Evolutionary conservation across 2,797 vertebrate species (phyloP).

Genomic region (Holocentrus rufus): DNA sequence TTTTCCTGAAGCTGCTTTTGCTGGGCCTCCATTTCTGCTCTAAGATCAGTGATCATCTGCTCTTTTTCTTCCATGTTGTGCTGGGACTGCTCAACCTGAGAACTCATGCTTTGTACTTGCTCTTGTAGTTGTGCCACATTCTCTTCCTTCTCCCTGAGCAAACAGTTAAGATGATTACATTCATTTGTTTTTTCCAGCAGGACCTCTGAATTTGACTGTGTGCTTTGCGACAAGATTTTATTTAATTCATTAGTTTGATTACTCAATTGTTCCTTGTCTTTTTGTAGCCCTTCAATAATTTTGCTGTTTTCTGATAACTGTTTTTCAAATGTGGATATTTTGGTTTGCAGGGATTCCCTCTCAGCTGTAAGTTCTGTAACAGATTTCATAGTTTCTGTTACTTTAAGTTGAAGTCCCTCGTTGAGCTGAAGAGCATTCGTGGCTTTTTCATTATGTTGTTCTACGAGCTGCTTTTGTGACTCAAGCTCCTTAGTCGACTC

Average conservation of each 20-base stretch:
- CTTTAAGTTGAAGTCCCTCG: slow-evolving; percentile 73
- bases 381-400: slow-evolving; percentile 63
- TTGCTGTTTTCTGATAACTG: slow-evolving; percentile 68
- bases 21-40: slow-evolving; percentile 61
- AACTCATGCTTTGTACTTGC: slow-evolving; percentile 74
- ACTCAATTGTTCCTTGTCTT: slow-evolving; percentile 80
- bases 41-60: slow-evolving; percentile 60
- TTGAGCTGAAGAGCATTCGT: slow-evolving; percentile 58
- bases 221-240: slow-evolving; percentile 77
- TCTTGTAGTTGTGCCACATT: slow-evolving; percentile 66
- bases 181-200: slow-evolving; percentile 83
- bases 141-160: slow-evolving; percentile 77
- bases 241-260: slow-evolving; percentile 74
- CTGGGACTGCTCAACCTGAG: slow-evolving; percentile 72
- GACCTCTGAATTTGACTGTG: slow-evolving; percentile 75
- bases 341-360: slow-evolving; percentile 72
- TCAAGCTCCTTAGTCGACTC: slow-evolving; percentile 66
- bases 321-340: slow-evolving; percentile 68
- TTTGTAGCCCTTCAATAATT: slow-evolving; percentile 71
- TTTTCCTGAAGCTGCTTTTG: slow-evolving; percentile 75
- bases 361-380: slow-evolving; percentile 69
- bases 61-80: slow-evolving; percentile 70
- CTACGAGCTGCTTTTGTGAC: slow-evolving; percentile 70
- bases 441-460: slow-evolving; percentile 68
- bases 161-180: slow-evolving; percentile 73